Evolutionary conservation across 2,797 vertebrate genomes (phyloP).

Genomic region (Steatocranus sp.): DNA sequence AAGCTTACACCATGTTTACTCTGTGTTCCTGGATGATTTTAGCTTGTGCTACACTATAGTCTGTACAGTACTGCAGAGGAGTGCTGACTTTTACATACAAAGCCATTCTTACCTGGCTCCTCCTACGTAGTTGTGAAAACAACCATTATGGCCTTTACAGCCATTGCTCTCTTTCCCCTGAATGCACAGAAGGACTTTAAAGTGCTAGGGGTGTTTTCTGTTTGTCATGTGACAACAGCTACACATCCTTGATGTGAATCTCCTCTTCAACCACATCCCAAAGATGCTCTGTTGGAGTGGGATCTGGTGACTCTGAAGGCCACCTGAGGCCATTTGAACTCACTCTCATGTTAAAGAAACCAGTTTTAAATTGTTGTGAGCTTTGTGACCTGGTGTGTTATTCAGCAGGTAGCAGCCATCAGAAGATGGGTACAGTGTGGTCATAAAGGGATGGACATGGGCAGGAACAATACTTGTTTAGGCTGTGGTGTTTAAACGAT

Average conservation of each 20-base stretch:
- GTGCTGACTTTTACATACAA: not conserved
- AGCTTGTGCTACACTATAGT: not conserved
- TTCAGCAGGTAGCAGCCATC: not conserved
- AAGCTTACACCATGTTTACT: not conserved
- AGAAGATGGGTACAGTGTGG: not conserved
- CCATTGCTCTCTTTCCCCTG: not conserved
- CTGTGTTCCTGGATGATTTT: not conserved
- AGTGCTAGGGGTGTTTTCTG: rapidly evolving
- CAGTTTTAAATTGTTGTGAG: not conserved
- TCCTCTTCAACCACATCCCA: not conserved
- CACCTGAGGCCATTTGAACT: not conserved
- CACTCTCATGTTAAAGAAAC: not conserved
- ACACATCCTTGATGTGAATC: not conserved
- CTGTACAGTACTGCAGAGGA: not conserved
- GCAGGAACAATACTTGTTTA: not conserved
- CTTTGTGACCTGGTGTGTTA: not conserved
- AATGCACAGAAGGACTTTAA: not conserved
- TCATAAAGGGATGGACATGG: not conserved
- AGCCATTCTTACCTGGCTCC: not conserved
- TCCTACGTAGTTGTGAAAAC: not conserved
- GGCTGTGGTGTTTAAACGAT: not conserved
- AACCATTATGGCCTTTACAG: not conserved
- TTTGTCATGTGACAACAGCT: not conserved
- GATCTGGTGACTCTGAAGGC: not conserved
- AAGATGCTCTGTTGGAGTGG: not conserved